phyloP scores from a whole-genome alignment of 2,888 invertebrate genomes.

The Hyposoter dolosus region DNA sequence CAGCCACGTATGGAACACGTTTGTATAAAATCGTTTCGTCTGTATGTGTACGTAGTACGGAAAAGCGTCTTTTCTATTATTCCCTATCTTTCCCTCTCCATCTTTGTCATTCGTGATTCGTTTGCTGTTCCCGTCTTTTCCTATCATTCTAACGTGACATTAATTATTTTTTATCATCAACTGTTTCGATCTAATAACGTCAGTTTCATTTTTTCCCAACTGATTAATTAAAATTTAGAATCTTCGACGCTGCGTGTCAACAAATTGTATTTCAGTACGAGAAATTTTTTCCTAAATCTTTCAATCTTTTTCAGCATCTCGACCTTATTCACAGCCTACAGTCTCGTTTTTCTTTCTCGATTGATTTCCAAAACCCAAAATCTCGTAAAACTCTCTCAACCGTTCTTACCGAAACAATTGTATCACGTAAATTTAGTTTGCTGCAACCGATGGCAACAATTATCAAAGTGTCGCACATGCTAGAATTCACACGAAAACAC shows the following conservation, averaged over 20 bases:
- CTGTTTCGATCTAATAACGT: conserved; percentile 3
- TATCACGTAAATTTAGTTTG: too few species aligned
- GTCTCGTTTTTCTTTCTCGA: too few species aligned
- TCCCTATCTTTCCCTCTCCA: conserved; percentile 56
- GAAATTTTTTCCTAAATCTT: too few species aligned
- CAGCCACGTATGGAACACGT: conserved; percentile 23
- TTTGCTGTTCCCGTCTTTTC: conserved; percentile 37
- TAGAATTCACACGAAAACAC: neutral
- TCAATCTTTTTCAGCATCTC: too few species aligned
- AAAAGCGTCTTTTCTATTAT: conserved; percentile 54
- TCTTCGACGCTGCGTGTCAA: neutral
- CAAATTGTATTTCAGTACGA: neutral
- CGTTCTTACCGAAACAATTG: too few species aligned
- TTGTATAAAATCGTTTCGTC: conserved; percentile 20
- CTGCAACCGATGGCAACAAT: too few species aligned
- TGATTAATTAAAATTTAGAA: neutral
- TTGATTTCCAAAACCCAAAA: too few species aligned
- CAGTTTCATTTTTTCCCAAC: conserved; percentile 17
- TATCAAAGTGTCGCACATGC: neutral
- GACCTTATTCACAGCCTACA: too few species aligned
- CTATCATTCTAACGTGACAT: conserved; percentile 40
- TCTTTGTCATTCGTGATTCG: conserved; percentile 60
- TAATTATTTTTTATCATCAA: conserved; percentile 15
- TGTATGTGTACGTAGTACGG: conserved; percentile 27
- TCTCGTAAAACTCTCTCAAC: too few species aligned